A percentile compares a stretch with the other conserved stretches of the same genome.
phyloP scores from a whole-genome alignment of 2,888 invertebrate species.

The Parelbella ahira region DNA sequence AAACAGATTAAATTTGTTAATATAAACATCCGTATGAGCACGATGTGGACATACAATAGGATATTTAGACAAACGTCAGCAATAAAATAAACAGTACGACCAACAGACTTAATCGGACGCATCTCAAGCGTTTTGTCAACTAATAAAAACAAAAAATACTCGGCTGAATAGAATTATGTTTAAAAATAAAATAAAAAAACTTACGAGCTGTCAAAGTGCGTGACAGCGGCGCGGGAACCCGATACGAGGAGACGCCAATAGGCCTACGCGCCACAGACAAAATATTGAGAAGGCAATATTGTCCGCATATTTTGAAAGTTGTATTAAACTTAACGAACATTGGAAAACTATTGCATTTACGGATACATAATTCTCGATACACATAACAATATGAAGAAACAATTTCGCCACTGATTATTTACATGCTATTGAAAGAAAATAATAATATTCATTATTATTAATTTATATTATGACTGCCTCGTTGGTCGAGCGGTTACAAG shows the following conservation, averaged over 20 bases:
- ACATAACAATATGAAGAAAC: no score
- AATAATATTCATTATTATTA: no score
- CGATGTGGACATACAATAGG: conserved; percentile 17
- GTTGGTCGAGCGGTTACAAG: no score
- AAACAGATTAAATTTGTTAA: conserved; percentile 18
- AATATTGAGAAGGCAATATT: conserved; percentile 39
- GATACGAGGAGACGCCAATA: conserved; percentile 55
- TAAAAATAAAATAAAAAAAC: conserved; percentile 47
- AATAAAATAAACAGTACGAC: conserved; percentile 44
- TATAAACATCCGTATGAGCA: conserved; percentile 17
- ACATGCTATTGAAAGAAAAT: no score
- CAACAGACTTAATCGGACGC: conserved; percentile 35
- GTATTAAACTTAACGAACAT: no score
- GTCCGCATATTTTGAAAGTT: conserved; percentile 22
- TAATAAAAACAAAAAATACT: conserved; percentile 48
- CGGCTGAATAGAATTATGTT: conserved; percentile 52
- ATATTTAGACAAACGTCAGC: conserved; percentile 28
- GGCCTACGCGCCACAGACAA: conserved; percentile 50
- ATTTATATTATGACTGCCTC: no score
- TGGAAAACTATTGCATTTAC: no score
- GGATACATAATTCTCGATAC: no score
- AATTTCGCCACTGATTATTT: no score
- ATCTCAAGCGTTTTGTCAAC: conserved; percentile 52
- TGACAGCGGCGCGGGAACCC: conserved; percentile 66
- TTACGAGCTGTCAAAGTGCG: conserved; percentile 57